Evolutionary conservation across 1,140 invertebrate species (phyloP).

Genomic region (Arion vulgaris): DNA sequence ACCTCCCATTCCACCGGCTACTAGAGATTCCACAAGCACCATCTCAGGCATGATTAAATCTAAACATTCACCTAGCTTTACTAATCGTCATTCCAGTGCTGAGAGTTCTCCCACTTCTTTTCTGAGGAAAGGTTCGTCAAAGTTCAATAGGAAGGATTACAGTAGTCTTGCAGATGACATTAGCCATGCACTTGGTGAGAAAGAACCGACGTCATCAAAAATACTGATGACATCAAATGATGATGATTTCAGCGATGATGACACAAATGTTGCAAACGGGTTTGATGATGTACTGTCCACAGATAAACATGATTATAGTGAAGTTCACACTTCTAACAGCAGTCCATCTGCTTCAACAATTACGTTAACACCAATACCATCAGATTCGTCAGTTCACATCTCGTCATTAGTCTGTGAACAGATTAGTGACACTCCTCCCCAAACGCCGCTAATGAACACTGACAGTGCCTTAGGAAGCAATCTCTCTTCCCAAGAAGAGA

Average conservation of each 20-base stretch:
- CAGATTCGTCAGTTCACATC: not conserved
- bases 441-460: not conserved
- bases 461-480: slow-evolving; percentile 42
- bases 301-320: slow-evolving; percentile 19
- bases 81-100: not conserved
- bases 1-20: slow-evolving; percentile 17
- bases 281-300: slow-evolving; percentile 57
- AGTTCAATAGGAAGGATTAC: slow-evolving; percentile 31
- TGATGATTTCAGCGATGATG: slow-evolving; percentile 63
- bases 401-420: not conserved
- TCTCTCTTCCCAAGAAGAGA: slow-evolving; percentile 32
- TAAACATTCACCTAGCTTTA: not conserved
- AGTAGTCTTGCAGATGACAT: slow-evolving; percentile 47
- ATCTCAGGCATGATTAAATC: not conserved
- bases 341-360: not conserved
- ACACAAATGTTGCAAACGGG: slow-evolving; percentile 60
- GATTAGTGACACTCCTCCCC: not conserved
- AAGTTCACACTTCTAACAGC: not conserved
- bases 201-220: slow-evolving; percentile 10
- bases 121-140: not conserved
- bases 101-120: not conserved
- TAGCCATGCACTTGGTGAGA: slow-evolving; percentile 50
- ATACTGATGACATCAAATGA: slow-evolving; percentile 30
- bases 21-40: not conserved
- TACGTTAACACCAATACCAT: not conserved